A percentile compares a stretch with the other conserved stretches of the same genome.
These are phyloP conservation scores for Panthera tigris DNA, from an alignment of 2,113 vertebrate genomes.

Conservation along the genomic window DNA sequence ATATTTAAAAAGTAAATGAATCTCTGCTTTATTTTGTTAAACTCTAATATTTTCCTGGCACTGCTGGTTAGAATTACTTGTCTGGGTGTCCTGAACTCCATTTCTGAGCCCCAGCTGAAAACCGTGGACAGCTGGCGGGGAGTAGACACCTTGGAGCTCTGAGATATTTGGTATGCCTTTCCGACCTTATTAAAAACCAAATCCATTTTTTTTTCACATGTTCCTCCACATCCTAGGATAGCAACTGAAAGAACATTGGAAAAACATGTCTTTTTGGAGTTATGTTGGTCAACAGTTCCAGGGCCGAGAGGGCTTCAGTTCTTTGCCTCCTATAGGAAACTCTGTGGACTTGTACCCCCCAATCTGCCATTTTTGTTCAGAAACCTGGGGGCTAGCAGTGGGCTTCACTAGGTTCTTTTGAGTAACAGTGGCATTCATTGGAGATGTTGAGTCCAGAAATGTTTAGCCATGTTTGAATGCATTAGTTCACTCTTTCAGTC, in stretches of 20 bases:
- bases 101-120: slow-evolving; percentile 67
- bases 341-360: background rate
- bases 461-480: background rate
- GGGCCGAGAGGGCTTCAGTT: background rate
- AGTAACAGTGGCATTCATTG: background rate
- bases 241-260: slow-evolving; percentile 67
- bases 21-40: slow-evolving; percentile 62
- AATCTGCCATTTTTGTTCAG: background rate
- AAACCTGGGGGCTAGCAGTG: background rate
- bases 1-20: slow-evolving; percentile 61
- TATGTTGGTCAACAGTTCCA: background rate
- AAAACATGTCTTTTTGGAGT: slow-evolving; percentile 60
- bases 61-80: slow-evolving; percentile 69
- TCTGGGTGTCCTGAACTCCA: slow-evolving; percentile 71
- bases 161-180: slow-evolving; percentile 60
- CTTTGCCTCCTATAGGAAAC: background rate
- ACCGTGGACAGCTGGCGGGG: slow-evolving; percentile 48
- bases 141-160: slow-evolving; percentile 53
- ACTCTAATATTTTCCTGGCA: slow-evolving; percentile 78
- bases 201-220: slow-evolving; percentile 50
- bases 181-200: slow-evolving; percentile 58
- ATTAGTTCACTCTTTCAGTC: background rate
- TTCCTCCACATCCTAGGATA: slow-evolving; percentile 54
- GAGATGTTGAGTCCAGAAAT: background rate
- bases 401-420: background rate